Base-by-base conservation (phyloP, 1,140 invertebrate genomes). In the Elymnias hypermnestra region DNA sequence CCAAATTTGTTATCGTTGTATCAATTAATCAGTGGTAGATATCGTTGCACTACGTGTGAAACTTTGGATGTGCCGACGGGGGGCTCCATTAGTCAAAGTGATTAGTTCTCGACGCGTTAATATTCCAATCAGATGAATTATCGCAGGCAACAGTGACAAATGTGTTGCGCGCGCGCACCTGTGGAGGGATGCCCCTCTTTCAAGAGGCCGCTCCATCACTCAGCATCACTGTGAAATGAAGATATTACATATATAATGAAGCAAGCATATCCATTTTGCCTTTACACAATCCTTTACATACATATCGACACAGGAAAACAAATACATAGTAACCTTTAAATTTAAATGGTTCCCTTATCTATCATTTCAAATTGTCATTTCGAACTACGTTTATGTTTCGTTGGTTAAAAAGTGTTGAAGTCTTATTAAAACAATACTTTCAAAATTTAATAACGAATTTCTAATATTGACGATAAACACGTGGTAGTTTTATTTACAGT, bases 121-220 rank as follows among this genome's bases (percentile, higher is more conserved):
- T 82, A 76, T 82, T 81, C 81, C 81, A 84, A 84, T 83, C 76
- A 78, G 78, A 84, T 84, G 81, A 84, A 78, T 83, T 83, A 84
- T 83, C 67, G 59, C 69, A 60, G 58, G 61, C 35, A 59, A 84
- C 81, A 84, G 74, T 82, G 81, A 84, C 81, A 84, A 84, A 84
- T 84, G 81, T 56, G 60, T 52, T 66, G 69, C 68, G 72, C 65
- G 62, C 56, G 70, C 72, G 74, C 75, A 84, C 73, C 81, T 79
- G 74, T 40, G 52, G 38, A 38, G 37, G 43, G 43, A 46, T 44
- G 31, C 59, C 55, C 51, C 55, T 53, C 57, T 58, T 64, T 60
- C 70, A 75, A 81, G 66, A 71, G 59, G 49, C 76, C 81, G 67
- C 73, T 60, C 72, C 73, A 72, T 82, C 77, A 70, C 71, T 81